Base-by-base conservation (phyloP, 2,113 vertebrate genomes). In the Baryphthengus martii region DNA sequence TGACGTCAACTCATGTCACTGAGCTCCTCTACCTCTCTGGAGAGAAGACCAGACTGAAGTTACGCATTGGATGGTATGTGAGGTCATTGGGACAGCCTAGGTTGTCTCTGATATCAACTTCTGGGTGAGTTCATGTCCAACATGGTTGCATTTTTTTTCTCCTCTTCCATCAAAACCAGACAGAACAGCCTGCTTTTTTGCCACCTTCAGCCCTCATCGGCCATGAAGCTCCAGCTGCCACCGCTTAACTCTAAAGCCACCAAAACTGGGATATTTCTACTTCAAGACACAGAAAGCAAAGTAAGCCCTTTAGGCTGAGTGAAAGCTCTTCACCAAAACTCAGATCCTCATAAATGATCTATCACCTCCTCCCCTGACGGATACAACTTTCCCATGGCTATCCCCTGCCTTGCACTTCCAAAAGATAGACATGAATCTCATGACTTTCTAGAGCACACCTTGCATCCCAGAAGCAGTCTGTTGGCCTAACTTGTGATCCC, bases 41-140 rank as follows among this genome's bases (percentile, higher is more conserved):
- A 94, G 65, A 81, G 31, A 65, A 59, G 8, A 42, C 53, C 63
- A 66, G 58, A 13, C 4, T 1, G 2, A 55, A 79, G 65, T 66
- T 55, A 87, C 0, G 1, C 35, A 23, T 3, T 0, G 1, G 56
- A 9, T 49, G 29, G 37, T 59, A 53, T 65, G 23, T 35, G 37
- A 25, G 20, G 47, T 88, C 42, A 45, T 29, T 67, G 2, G 1
- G 47, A 44, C 23, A 79, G 62, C 55, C 55, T 49, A 8, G 3
- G 33, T 56, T 68, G 33, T 37, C 61, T 79, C 73, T 37, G 28
- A 5, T 62, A 58, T 23, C 42, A 79, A 1, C 10, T 21, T 75
- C 79, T 65, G 55, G 19, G 55, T 53, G 29, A 70, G 23, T 29
- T 63, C 39, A 74, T 3, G 26, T 47, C 39, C 40, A 39, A 44